Evolutionary conservation across 1,140 invertebrate species (phyloP), one percentile per base, ranked within the genome.

Genomic region (Pogonomyrmex barbatus): DNA sequence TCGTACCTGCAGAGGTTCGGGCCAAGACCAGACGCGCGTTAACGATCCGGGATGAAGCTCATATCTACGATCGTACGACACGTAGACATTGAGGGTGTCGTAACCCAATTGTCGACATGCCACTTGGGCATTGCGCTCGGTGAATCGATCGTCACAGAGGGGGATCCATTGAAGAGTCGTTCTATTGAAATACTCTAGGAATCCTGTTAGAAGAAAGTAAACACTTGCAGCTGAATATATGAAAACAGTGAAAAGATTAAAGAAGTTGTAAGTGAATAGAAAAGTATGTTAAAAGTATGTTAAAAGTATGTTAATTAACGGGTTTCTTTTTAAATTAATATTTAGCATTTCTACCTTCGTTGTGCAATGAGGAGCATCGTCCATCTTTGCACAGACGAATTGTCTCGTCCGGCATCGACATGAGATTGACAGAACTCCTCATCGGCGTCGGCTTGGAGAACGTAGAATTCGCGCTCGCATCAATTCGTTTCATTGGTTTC

Each of bases 131-230:
- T 99, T 99, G 91, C 98, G 96, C 93, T 99, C 98, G 0, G 98
- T 99, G 93, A 99, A 99, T 79, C 98, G 96, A 68, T 96, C 96
- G 95, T 99, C 99, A 95, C 99, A 99, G 93, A 99, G 97, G 0
- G 99, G 98, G 56, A 99, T 98, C 98, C 99, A 99, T 93, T 99
- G 98, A 10, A 98, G 94, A 0, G 98, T 99, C 4, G 99, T 99
- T 77, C 95, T 96, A 94, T 99, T 99, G 93, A 98, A 99, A 90
- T 99, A 97, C 95, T 99, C 98, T 50, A 99, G 94, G 92, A 99
- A 99, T 54, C 94, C 92, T 93, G 5, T 6, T 79, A 68, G 1
- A 45, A 60, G 39, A 60, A n/a, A 87, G 42, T 68, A 83, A 62
- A 76, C 12, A 68, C 42, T 83, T 14, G 30, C 10, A 39, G 36